Conservation (phyloP, 2,113 vertebrate species). For the Synodontis membranacea region DNA sequence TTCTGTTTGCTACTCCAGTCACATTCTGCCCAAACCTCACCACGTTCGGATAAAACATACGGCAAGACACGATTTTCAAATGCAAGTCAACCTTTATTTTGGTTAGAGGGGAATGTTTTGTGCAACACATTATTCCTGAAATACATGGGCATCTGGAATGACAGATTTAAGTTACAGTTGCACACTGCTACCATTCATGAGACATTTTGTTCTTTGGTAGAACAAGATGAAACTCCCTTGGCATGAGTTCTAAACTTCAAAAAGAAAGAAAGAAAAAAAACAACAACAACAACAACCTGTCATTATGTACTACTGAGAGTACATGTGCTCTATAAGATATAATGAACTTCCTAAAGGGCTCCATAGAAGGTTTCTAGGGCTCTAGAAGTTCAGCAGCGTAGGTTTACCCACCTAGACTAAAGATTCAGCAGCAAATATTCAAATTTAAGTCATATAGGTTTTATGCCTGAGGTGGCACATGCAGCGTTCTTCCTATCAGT, state of each 20-base stretch:
- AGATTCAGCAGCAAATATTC: slow-evolving; percentile 72
- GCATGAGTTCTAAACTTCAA: slow-evolving; percentile 45
- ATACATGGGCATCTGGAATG: slow-evolving; percentile 71
- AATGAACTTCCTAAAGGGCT: slow-evolving; percentile 45
- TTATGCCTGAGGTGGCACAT: slow-evolving; percentile 67
- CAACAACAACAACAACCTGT: slow-evolving; percentile 18
- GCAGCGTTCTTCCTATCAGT: slow-evolving; percentile 72
- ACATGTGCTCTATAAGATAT: slow-evolving; percentile 51
- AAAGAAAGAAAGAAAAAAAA: background rate
- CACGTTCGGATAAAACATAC: background rate
- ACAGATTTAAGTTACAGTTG: slow-evolving; percentile 70
- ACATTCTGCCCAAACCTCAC: background rate
- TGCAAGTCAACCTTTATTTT: slow-evolving; percentile 78
- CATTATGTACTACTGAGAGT: slow-evolving; percentile 34
- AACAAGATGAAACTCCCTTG: slow-evolving; percentile 49
- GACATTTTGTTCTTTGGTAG: slow-evolving; percentile 49
- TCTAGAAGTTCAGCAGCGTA: slow-evolving; percentile 57
- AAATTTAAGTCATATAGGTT: slow-evolving; percentile 60
- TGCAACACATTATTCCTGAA: slow-evolving; percentile 77
- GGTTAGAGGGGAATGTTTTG: slow-evolving; percentile 78
- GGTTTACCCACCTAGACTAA: slow-evolving; percentile 70
- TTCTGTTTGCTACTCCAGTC: background rate
- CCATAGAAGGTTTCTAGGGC: slow-evolving; percentile 49
- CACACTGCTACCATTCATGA: slow-evolving; percentile 56
- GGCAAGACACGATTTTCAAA: slow-evolving; percentile 58